phyloP scores from a whole-genome alignment of 2,113 vertebrate species.

The Ivindomyrus marchei region DNA sequence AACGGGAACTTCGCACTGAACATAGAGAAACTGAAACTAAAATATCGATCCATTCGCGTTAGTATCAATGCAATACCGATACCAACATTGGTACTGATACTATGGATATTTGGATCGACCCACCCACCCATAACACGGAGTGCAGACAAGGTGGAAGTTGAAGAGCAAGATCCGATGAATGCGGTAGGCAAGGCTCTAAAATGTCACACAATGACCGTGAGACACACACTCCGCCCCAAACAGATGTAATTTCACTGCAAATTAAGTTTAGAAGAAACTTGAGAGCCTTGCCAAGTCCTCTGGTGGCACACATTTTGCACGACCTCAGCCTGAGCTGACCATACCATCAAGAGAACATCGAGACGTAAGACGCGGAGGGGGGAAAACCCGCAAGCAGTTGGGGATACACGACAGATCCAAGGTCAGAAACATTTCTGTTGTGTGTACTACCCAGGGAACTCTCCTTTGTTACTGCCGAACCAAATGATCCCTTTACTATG shows the following conservation, averaged over 20 bases:
- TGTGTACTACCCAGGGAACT: background rate
- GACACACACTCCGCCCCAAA: background rate
- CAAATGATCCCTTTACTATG: background rate
- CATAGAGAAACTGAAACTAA: background rate
- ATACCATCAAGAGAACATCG: background rate
- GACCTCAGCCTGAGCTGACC: background rate
- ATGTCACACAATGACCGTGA: background rate
- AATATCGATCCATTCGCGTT: background rate
- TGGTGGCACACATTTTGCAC: background rate
- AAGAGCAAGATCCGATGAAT: background rate
- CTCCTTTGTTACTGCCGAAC: background rate
- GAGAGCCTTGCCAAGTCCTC: background rate
- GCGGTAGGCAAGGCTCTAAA: background rate
- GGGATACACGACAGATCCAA: background rate
- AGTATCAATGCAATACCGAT: background rate
- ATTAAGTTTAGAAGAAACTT: background rate
- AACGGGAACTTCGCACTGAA: background rate
- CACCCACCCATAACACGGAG: background rate
- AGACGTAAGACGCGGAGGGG: background rate
- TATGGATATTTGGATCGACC: background rate
- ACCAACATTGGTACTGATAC: background rate
- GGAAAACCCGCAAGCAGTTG: background rate
- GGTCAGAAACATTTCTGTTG: background rate
- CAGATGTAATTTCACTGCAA: background rate
- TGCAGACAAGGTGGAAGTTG: background rate